Conservation (phyloP, 2,797 vertebrate genomes). For the Microchirus variegatus region DNA sequence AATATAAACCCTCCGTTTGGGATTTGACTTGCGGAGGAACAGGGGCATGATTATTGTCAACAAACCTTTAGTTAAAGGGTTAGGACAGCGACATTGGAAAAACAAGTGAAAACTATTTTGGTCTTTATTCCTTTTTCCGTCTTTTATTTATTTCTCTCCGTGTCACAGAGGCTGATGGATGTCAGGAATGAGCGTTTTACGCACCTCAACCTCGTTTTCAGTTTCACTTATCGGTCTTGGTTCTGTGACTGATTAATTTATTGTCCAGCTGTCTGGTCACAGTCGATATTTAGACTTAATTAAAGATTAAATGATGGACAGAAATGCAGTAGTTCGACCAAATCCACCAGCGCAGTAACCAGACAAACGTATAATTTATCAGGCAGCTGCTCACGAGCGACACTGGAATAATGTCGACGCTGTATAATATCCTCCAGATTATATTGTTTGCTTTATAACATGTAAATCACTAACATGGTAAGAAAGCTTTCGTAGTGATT, state of each 20-base stretch:
- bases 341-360: background rate
- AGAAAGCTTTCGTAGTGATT: background rate
- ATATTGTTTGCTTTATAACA: no score
- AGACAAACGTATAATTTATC: background rate
- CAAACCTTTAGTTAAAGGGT: conserved; percentile 2
- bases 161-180: conserved; percentile 11
- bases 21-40: background rate
- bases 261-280: background rate
- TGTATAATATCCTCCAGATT: no score
- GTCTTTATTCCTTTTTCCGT: conserved; percentile 1
- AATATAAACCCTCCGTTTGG: conserved; percentile 14
- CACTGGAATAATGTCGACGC: no score
- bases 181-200: conserved; percentile 9
- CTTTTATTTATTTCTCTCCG: background rate
- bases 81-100: background rate
- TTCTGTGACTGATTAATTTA: background rate
- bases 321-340: background rate
- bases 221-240: background rate
- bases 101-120: background rate
- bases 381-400: no score
- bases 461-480: no score
- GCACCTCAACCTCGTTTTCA: conserved; percentile 3
- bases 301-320: background rate
- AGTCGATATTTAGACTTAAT: background rate
- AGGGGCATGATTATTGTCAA: no score